Evolutionary conservation across 2,888 invertebrate species (phyloP).

Genomic region (Artemia sp.): DNA sequence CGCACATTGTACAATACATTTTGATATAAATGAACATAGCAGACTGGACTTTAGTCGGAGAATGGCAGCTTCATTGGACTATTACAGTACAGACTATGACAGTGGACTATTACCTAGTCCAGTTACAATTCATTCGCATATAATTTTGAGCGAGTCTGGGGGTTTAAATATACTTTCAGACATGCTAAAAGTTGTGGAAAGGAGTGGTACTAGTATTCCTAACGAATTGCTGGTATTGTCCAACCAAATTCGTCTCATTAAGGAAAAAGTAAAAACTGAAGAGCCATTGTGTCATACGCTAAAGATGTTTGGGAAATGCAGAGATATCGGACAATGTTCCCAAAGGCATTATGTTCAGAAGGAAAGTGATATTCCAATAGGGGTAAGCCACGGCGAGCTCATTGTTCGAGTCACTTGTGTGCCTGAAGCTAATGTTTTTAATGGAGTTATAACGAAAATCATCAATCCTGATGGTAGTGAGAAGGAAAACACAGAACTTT

Average conservation of each 20-base stretch:
- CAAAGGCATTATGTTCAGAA: slow-evolving; percentile 3
- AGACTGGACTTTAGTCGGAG: background rate
- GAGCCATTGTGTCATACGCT: background rate
- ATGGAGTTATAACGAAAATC: background rate
- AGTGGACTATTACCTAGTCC: background rate
- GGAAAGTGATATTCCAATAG: background rate
- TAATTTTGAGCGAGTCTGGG: slow-evolving; percentile 3
- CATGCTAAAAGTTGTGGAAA: background rate
- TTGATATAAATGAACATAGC: background rate
- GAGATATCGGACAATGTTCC: background rate
- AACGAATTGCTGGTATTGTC: background rate
- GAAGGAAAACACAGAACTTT: background rate
- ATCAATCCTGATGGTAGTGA: background rate
- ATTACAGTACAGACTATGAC: background rate
- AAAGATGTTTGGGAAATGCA: background rate
- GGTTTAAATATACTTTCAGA: background rate
- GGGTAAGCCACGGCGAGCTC: slow-evolving; percentile 3
- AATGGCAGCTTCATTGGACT: slow-evolving; percentile 8
- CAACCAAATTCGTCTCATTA: background rate
- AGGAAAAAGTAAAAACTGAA: background rate
- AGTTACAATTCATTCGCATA: background rate
- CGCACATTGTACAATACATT: background rate
- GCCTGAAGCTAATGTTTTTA: background rate
- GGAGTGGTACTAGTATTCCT: background rate
- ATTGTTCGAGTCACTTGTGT: slow-evolving; percentile 4